Evolutionary conservation across 2,113 vertebrate species (phyloP).

Genomic region (Anas platyrhynchos): DNA sequence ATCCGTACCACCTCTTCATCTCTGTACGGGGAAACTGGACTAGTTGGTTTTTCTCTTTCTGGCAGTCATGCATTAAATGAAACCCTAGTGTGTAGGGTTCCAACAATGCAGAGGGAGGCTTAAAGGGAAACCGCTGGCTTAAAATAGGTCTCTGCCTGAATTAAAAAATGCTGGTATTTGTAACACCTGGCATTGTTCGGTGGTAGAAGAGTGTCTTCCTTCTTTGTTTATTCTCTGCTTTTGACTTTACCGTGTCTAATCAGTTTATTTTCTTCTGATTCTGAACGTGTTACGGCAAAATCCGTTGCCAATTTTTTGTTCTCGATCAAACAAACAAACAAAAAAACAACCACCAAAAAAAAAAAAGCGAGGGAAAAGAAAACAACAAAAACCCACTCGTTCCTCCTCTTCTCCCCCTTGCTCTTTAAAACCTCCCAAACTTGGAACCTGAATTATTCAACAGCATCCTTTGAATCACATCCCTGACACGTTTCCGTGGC

Average conservation of each 20-base stretch:
- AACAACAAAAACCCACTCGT: slow-evolving; percentile 6
- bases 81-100: slow-evolving; percentile 50
- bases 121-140: slow-evolving; percentile 31
- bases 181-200: slow-evolving; percentile 12
- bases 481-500: background rate
- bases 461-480: slow-evolving; percentile 15
- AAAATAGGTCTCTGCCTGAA: slow-evolving; percentile 40
- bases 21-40: background rate
- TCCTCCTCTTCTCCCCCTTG: slow-evolving; percentile 13
- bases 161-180: slow-evolving; percentile 18
- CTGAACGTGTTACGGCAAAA: background rate
- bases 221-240: background rate
- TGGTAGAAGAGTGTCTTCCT: background rate
- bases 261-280: background rate
- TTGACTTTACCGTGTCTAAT: background rate
- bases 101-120: slow-evolving; percentile 12
- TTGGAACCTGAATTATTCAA: slow-evolving; percentile 33
- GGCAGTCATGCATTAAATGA: slow-evolving; percentile 45
- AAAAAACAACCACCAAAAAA: background rate
- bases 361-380: background rate
- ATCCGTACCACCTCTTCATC: background rate
- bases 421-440: slow-evolving; percentile 24
- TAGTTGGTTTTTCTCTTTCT: slow-evolving; percentile 34
- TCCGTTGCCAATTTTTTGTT: background rate
- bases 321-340: background rate